Evolutionary conservation across 2,797 vertebrate genomes (phyloP).

Genomic region (Parauchenoglanis punctatus): DNA sequence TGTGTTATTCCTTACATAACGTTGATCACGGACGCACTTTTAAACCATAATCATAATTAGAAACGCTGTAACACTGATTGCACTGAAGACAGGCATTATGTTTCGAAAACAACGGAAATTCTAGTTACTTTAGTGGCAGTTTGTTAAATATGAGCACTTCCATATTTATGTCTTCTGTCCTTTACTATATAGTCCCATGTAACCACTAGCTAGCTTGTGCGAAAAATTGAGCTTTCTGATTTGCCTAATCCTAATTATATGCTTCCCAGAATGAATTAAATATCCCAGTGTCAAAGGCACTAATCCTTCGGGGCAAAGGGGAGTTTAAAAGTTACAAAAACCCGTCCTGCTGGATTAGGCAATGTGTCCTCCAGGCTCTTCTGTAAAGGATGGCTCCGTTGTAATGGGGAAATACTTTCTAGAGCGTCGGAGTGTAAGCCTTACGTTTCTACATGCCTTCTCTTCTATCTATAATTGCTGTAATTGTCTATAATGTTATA

Average conservation of each 20-base stretch:
- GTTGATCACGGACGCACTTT: not conserved
- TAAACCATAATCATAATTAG: not conserved
- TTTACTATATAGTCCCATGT: not conserved
- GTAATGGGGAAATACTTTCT: conserved; percentile 3
- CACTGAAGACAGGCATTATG: not conserved
- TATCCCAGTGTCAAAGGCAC: conserved; percentile 19
- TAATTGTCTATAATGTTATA: conserved; percentile 19
- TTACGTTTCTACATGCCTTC: not conserved
- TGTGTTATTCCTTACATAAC: too few species aligned
- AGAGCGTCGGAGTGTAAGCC: not conserved
- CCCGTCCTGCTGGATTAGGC: conserved; percentile 15
- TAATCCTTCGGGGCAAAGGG: conserved; percentile 34
- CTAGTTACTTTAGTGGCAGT: not conserved
- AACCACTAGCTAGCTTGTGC: conserved; percentile 1
- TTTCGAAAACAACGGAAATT: not conserved
- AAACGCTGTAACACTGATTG: not conserved
- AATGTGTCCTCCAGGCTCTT: conserved; percentile 14
- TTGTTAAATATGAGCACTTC: not conserved
- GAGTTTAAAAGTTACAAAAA: conserved; percentile 26
- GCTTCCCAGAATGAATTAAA: conserved; percentile 21
- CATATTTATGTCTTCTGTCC: not conserved
- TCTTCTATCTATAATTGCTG: conserved; percentile 11
- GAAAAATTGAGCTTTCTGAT: conserved; percentile 29
- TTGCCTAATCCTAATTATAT: conserved; percentile 44
- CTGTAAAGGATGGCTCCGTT: not conserved